phyloP scores from a whole-genome alignment of 2,888 invertebrate genomes.

The Steinernema scapterisci region DNA sequence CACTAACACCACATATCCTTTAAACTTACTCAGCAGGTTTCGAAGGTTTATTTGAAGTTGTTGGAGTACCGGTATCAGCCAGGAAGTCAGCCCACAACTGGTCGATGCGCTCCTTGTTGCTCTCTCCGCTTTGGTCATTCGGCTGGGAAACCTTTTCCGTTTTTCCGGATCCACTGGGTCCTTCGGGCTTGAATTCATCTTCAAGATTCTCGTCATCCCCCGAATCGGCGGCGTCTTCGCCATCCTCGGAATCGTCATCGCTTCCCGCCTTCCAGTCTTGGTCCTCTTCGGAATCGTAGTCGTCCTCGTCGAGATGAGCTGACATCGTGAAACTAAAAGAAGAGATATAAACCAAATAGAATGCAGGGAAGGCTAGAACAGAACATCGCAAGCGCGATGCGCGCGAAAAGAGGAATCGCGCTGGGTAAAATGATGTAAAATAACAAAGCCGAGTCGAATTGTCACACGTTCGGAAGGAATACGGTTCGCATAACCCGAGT shows the following conservation, averaged over 20 bases:
- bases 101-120: constrained; percentile 29
- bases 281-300: constrained; percentile 38
- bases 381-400: not conserved
- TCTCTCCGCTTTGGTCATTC: not conserved
- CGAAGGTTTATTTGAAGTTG: not conserved
- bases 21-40: constrained; percentile 19
- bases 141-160: too few species aligned
- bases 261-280: constrained; percentile 40
- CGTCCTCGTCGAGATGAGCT: constrained; percentile 27
- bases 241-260: constrained; percentile 34
- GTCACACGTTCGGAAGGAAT: not conserved
- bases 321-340: not conserved
- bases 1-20: too few species aligned
- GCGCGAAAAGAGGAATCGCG: too few species aligned
- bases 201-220: constrained; percentile 34
- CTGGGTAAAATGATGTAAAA: too few species aligned
- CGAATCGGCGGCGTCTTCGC: constrained; percentile 16
- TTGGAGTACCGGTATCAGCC: constrained; percentile 23
- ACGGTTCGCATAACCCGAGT: too few species aligned
- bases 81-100: constrained; percentile 41
- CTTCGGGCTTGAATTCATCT: not conserved
- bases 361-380: not conserved
- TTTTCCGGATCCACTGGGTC: not conserved
- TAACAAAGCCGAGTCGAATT: not conserved
- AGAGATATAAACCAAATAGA: not conserved